These are phyloP conservation scores for Melieria crassipennis DNA, from an alignment of 2,888 invertebrate genomes.

Conservation along the genomic window DNA sequence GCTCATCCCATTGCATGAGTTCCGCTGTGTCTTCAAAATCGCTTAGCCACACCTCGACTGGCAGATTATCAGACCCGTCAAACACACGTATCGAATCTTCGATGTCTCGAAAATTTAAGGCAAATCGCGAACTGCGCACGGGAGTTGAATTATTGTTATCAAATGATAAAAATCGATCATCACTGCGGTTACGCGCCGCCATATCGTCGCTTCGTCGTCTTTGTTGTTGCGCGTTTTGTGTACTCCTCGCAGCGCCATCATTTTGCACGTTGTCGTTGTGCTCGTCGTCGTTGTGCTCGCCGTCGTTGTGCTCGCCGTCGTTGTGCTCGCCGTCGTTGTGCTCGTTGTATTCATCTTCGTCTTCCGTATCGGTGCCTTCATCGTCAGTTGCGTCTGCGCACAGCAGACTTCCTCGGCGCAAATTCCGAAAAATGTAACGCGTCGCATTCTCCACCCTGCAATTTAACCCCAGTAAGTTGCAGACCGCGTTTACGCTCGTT, in stretches of 20 bases:
- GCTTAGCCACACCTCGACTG: constrained; percentile 23
- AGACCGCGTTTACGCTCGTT: constrained; percentile 28
- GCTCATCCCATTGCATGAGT: constrained; percentile 36
- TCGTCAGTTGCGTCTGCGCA: too few species aligned
- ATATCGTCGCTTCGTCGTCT: not conserved
- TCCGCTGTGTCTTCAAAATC: constrained; percentile 37
- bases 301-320: too few species aligned
- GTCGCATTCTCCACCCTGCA: constrained; percentile 23
- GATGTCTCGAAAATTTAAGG: constrained; percentile 35
- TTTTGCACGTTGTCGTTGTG: too few species aligned
- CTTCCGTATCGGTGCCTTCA: not conserved
- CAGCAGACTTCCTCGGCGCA: not conserved
- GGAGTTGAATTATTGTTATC: too few species aligned
- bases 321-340: too few species aligned
- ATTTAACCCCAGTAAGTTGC: constrained; percentile 27
- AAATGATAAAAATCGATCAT: too few species aligned
- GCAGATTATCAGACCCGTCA: constrained; percentile 30
- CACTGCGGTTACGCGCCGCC: too few species aligned
- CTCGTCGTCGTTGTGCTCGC: too few species aligned
- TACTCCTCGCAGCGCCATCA: too few species aligned
- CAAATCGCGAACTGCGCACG: constrained; percentile 15
- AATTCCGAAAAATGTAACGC: constrained; percentile 30
- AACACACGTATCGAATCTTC: constrained; percentile 32
- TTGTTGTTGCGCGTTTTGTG: too few species aligned
- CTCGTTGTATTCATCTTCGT: too few species aligned